Evolutionary conservation across 2,113 vertebrate genomes (phyloP), one percentile per base, ranked within the genome.

Genomic region (Dendrocopos noguchii): DNA sequence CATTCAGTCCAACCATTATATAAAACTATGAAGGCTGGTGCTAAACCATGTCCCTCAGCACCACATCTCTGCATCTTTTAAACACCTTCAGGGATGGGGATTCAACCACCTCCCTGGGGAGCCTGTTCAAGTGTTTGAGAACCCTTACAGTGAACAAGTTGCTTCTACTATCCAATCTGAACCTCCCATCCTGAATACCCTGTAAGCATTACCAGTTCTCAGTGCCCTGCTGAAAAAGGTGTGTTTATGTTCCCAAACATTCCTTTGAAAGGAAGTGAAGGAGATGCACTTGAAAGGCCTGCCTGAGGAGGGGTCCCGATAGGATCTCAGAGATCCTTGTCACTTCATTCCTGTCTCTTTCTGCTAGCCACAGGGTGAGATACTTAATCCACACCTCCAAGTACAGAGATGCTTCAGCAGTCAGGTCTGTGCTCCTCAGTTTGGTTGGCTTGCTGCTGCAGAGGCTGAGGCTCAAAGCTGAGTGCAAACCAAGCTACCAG

Each of bases 181-280:
- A 24, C 50, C 50, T 52, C 50, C 22, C 50, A 52, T 33, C 39
- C 73, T 8, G 42, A 29, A 10, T 71, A n/a, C 28, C 46, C 21
- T 4, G 16, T 2, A 0, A 12, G 21, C 72, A 6, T 13, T 33
- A 10, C 64, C 50, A 10, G 0, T 10, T 21, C 80, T 34, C 46
- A 2, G 8, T 1, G 15, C 5, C 28, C n/a, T 2, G 44, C 55
- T 42, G 14, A 33, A 46, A 64, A 79, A 33, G 2, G 15, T 1
- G 1, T 2, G 18, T 4, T 13, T 1, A 44, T 0, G 34, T 16
- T 50, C 7, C 80, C 92, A 42, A 74, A 52, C 2, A 52, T 52
- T 29, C 0, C 50, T 15, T 36, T 6, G 31, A 5, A 4, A 71
- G 63, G 12, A 22, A 29, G 55, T 0, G 3, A 27, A 11, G 60